Evolutionary conservation across 1,140 invertebrate species (phyloP).

Genomic region (Papilio helenus): DNA sequence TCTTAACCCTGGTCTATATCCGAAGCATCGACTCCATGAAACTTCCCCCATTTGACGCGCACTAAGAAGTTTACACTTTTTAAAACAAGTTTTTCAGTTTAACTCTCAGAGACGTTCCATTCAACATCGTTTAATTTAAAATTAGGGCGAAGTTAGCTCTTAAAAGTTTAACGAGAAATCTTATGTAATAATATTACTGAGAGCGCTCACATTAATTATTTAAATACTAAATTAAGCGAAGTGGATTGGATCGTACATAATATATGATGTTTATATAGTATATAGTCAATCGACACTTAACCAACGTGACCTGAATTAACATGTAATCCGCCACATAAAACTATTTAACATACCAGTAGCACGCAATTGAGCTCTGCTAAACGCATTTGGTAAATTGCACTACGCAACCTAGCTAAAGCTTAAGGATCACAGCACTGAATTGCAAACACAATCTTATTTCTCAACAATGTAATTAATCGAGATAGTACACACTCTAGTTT

Average conservation of each 20-base stretch:
- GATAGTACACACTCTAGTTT: neutral
- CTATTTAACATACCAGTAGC: constrained; percentile 32
- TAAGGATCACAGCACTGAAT: constrained; percentile 3
- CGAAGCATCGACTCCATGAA: constrained; percentile 45
- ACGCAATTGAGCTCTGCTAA: constrained; percentile 35
- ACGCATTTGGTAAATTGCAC: constrained; percentile 28
- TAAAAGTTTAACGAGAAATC: neutral
- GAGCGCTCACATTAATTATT: constrained; percentile 14
- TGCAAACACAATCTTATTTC: neutral
- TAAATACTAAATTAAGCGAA: constrained; percentile 10
- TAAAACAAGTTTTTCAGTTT: constrained; percentile 59
- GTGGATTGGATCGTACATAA: constrained; percentile 15
- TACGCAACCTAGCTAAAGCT: constrained; percentile 13
- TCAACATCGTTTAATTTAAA: constrained; percentile 55
- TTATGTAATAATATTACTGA: constrained; percentile 7
- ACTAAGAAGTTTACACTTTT: constrained; percentile 52
- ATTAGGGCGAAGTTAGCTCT: constrained; percentile 46
- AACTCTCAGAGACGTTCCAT: constrained; percentile 52
- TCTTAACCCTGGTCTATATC: constrained; percentile 31
- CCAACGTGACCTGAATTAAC: constrained; percentile 35
- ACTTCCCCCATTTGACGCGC: constrained; percentile 58
- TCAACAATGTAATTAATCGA: neutral
- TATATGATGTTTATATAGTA: neutral
- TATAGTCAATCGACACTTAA: constrained; percentile 38
- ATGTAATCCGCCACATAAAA: constrained; percentile 31